A percentile compares a stretch with the other conserved stretches of the same genome.
phyloP scores from a whole-genome alignment of 2,113 vertebrate genomes.

The Hippocampus mohnikei region DNA sequence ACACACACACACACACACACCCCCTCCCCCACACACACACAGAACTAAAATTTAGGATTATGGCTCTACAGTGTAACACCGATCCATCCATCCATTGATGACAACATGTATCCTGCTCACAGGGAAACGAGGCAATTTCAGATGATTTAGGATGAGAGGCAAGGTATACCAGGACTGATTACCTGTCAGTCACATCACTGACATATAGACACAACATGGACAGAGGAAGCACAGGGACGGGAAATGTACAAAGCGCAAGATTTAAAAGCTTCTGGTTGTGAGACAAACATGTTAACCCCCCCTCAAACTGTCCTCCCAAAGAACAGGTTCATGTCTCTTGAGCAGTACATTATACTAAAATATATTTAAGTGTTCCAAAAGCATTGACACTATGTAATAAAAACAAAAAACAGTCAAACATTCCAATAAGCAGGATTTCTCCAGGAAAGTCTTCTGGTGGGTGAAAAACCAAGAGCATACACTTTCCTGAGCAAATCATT shows the following conservation, averaged over 20 bases:
- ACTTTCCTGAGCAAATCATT: background rate
- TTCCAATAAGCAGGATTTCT: background rate
- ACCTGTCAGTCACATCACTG: background rate
- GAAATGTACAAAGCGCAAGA: background rate
- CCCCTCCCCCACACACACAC: too few species aligned
- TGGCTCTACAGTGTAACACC: too few species aligned
- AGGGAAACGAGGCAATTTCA: background rate
- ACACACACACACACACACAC: too few species aligned
- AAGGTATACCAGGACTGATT: background rate
- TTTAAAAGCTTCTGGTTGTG: background rate
- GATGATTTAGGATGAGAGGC: background rate
- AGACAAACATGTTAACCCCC: background rate
- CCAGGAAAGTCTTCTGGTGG: background rate
- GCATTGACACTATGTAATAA: conserved; percentile 57
- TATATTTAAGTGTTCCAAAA: conserved; percentile 83
- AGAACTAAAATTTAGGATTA: too few species aligned
- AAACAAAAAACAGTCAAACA: background rate
- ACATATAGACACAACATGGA: background rate
- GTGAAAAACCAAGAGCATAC: background rate
- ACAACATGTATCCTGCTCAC: background rate
- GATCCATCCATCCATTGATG: background rate
- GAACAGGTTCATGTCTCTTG: conserved; percentile 68
- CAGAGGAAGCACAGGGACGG: background rate
- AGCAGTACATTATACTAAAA: conserved; percentile 88
- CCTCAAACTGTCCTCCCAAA: conserved; percentile 7